Evolutionary conservation across 2,113 vertebrate genomes (phyloP).

Genomic region (Polypterus senegalus): DNA sequence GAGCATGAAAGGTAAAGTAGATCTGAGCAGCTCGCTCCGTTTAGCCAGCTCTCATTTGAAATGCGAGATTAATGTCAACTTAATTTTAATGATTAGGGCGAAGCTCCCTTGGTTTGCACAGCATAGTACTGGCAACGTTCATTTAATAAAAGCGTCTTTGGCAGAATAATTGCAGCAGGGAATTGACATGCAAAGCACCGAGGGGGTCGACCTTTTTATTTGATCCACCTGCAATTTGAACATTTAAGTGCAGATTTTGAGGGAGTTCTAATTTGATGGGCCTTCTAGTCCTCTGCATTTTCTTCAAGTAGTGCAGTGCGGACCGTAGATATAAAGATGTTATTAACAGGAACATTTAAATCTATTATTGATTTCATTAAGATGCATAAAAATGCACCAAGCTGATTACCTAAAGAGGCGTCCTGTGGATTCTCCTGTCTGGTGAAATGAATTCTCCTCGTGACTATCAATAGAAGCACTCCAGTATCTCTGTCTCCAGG

Average conservation of each 20-base stretch:
- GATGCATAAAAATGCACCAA: conserved; percentile 18
- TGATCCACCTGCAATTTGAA: not conserved
- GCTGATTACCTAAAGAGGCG: conserved; percentile 64
- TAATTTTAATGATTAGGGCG: no score
- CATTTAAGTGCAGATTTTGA: not conserved
- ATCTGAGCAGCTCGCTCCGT: no score
- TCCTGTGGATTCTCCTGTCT: conserved; percentile 54
- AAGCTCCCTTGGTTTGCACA: no score
- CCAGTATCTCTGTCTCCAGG: conserved; percentile 40
- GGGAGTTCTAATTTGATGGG: not conserved
- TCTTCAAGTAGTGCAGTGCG: not conserved
- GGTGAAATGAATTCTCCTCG: conserved; percentile 46
- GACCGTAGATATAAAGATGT: not conserved
- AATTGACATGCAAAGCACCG: not conserved
- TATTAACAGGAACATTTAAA: conserved; percentile 13
- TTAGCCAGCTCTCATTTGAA: no score
- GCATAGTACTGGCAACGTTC: not conserved
- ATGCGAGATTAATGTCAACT: no score
- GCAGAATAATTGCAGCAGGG: not conserved
- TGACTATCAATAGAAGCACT: conserved; percentile 41
- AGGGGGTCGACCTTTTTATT: not conserved
- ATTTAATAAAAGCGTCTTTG: not conserved
- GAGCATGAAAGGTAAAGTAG: no score
- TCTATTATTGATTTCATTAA: conserved; percentile 17
- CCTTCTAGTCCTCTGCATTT: not conserved